phyloP scores from a whole-genome alignment of 2,888 invertebrate genomes.

The Balanococcus diminutus region DNA sequence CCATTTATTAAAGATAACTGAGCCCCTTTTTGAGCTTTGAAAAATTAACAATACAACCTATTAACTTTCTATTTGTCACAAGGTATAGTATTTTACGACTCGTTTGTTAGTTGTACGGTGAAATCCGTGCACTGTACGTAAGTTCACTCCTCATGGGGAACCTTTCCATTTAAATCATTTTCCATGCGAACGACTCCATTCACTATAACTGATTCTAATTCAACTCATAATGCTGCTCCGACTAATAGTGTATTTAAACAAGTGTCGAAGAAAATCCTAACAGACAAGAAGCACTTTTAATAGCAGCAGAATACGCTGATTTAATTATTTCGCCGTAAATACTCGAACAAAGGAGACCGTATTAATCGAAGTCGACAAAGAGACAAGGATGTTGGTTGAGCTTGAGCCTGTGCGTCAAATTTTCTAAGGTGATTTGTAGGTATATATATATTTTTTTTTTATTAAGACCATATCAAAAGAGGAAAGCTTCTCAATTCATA shows the following conservation, averaged over 20 bases:
- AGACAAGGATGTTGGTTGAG: too few species aligned
- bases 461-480: too few species aligned
- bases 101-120: slow-evolving; percentile 38
- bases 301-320: not conserved
- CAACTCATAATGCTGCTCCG: slow-evolving; percentile 36
- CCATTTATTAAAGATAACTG: not conserved
- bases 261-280: slow-evolving; percentile 47
- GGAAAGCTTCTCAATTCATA: too few species aligned
- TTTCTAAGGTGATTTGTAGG: too few species aligned
- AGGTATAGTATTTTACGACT: slow-evolving; percentile 33
- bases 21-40: not conserved
- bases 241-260: slow-evolving; percentile 48
- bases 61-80: slow-evolving; percentile 48
- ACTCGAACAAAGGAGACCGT: not conserved
- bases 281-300: slow-evolving; percentile 48
- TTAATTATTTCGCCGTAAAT: slow-evolving; percentile 41
- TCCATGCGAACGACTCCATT: slow-evolving; percentile 46
- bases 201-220: slow-evolving; percentile 48
- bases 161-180: slow-evolving; percentile 53
- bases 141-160: slow-evolving; percentile 48
- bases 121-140: slow-evolving; percentile 42
- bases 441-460: too few species aligned
- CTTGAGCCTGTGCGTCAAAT: not conserved
- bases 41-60: slow-evolving; percentile 45
- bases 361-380: slow-evolving; percentile 17